These are phyloP conservation scores for Phthorimaea operculella DNA, from an alignment of 1,140 invertebrate genomes.

Conservation along the genomic window DNA sequence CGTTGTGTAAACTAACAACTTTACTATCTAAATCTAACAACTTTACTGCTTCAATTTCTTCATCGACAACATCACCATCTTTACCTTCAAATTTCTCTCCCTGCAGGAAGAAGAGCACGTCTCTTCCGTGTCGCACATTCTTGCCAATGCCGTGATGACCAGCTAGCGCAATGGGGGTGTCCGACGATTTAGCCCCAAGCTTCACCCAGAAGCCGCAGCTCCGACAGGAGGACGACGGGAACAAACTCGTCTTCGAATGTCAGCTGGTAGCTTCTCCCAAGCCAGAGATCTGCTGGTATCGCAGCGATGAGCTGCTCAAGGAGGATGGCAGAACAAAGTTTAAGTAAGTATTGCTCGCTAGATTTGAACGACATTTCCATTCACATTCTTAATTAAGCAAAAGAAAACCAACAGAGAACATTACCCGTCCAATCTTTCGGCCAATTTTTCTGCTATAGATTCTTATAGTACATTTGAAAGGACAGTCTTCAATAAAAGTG, in stretches of 20 bases:
- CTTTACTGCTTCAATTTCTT: too few species aligned
- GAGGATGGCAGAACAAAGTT: conserved; percentile 88
- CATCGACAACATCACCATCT: too few species aligned
- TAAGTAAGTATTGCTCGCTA: conserved; percentile 65
- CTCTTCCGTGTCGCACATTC: neutral
- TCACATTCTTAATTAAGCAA: too few species aligned
- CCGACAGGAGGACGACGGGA: conserved; percentile 95
- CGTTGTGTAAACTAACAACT: too few species aligned
- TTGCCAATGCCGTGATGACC: conserved; percentile 41
- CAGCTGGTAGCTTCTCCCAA: conserved; percentile 88
- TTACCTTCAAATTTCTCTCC: neutral
- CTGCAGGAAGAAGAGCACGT: conserved; percentile 24
- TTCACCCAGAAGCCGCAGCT: conserved; percentile 97
- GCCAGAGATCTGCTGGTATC: conserved; percentile 92
- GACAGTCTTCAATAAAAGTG: too few species aligned
- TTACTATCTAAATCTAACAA: too few species aligned
- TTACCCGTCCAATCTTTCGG: too few species aligned
- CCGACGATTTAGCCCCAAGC: conserved; percentile 95
- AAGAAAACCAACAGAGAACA: too few species aligned
- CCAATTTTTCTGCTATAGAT: too few species aligned
- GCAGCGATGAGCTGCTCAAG: conserved; percentile 83
- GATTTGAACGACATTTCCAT: conserved; percentile 4
- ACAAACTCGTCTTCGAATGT: conserved; percentile 95
- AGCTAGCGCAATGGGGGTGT: conserved; percentile 76
- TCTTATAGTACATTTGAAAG: too few species aligned